Evolutionary conservation across 2,888 invertebrate species (phyloP).

Genomic region (Biston stratarius): DNA sequence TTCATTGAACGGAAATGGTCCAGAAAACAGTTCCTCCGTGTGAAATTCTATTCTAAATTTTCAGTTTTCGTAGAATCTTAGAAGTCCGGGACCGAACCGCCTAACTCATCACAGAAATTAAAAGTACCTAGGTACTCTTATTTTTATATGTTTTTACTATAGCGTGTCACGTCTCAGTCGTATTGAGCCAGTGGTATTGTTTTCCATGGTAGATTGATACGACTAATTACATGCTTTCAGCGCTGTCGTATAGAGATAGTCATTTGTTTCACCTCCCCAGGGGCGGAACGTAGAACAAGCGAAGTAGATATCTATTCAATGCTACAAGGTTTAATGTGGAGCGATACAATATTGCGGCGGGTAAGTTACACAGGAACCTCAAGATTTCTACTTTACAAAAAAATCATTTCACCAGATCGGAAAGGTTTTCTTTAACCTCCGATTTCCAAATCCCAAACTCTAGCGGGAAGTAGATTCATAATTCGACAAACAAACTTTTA

Average conservation of each 20-base stretch:
- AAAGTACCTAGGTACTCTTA: background rate
- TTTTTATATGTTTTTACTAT: background rate
- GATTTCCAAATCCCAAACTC: too few species aligned
- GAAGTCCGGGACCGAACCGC: too few species aligned
- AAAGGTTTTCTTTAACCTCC: too few species aligned
- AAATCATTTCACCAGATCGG: too few species aligned
- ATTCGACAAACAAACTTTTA: too few species aligned
- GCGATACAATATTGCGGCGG: background rate
- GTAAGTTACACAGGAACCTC: background rate
- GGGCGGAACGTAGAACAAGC: constrained; percentile 15
- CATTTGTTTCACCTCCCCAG: constrained; percentile 32
- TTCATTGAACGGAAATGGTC: too few species aligned
- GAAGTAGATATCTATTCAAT: constrained; percentile 7
- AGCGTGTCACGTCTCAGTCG: constrained; percentile 12
- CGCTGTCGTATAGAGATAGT: constrained; percentile 31
- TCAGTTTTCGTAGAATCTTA: too few species aligned
- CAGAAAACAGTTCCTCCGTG: too few species aligned
- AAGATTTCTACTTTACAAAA: too few species aligned
- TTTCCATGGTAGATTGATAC: constrained; percentile 29
- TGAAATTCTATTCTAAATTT: too few species aligned
- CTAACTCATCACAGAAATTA: background rate
- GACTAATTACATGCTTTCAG: constrained; percentile 36
- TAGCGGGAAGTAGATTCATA: too few species aligned
- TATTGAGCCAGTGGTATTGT: constrained; percentile 23
- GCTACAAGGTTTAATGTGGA: constrained; percentile 13